Evolutionary conservation across 2,797 vertebrate species (phyloP), one percentile per base, ranked within the genome.

Genomic region (Chaetophractus vellerosus): DNA sequence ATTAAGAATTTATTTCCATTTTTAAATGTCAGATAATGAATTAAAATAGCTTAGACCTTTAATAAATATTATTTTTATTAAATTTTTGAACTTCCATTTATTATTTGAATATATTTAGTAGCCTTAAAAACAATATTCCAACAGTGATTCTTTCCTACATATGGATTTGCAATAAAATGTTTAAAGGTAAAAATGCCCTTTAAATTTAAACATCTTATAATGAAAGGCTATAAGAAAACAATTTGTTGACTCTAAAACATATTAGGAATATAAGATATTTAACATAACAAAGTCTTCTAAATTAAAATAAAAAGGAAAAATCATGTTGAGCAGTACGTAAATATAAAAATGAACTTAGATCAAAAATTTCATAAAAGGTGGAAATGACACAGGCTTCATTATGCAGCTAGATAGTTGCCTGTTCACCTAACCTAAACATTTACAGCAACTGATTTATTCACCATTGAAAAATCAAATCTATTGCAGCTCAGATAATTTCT

Each of bases 401-500:
- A 94, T 90, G 57, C 83, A 95, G 85, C 85, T 76, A 78, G 95
- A 88, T 92, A 92, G 87, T 55, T 94, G 85, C 59, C 90, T 94
- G 79, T 96, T 98, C 94, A 95, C 64, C 6, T 97, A 97, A 95
- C 92, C 97, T 98, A 98, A 98, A 98, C 97, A 98, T 98, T 98
- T 98, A 98, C 86, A 96, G 93, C 91, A 96, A 94, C 94, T 96
- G 96, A 83, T 96, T 97, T 98, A 97, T 98, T 97, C 96, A 96
- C 55, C 72, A 31, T 97, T 97, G 98, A 98, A 98, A 98, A 98
- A 98, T 97, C 95, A 98, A 97, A 97, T 98, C 97, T 96, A 95
- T 98, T 97, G 97, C 96, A 93, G 95, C 96, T 98, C 96, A 98
- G 97, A 97, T 96, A 97, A 98, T 98, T 98, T 96, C 97, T 98